These are phyloP conservation scores for Gulo gulo DNA, from an alignment of 2,113 vertebrate species.

Conservation along the genomic window DNA sequence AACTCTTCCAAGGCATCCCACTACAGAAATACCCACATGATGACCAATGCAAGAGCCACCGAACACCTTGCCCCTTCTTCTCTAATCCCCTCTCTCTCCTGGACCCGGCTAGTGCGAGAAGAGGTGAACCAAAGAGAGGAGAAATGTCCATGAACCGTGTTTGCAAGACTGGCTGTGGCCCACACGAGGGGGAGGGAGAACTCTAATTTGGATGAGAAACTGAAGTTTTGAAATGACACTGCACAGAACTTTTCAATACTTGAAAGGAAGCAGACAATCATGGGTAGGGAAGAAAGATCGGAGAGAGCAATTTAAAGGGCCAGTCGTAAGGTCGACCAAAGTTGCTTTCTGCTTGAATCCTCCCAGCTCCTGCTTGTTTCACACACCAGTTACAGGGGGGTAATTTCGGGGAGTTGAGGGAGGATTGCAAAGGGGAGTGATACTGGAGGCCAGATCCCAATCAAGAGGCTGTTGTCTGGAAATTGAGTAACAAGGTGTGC, in stretches of 20 bases:
- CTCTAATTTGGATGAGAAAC: not conserved
- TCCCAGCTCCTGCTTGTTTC: not conserved
- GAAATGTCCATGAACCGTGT: not conserved
- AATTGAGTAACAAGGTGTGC: not conserved
- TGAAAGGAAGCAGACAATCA: not conserved
- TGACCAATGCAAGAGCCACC: not conserved
- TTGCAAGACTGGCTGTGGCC: not conserved
- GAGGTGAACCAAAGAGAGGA: not conserved
- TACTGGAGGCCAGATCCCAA: not conserved
- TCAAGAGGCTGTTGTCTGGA: not conserved
- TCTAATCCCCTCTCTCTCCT: not conserved
- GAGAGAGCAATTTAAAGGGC: not conserved
- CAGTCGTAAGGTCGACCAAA: not conserved
- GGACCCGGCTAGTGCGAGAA: not conserved
- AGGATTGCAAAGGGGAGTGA: not conserved
- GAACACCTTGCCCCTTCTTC: not conserved
- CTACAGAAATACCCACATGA: not conserved
- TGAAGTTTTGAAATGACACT: not conserved
- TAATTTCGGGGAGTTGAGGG: not conserved
- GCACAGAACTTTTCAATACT: not conserved
- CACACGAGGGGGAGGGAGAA: not conserved
- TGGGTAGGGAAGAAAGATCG: not conserved
- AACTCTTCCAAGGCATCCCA: not conserved
- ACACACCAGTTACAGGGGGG: not conserved
- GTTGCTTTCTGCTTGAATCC: not conserved